Evolutionary conservation across 2,888 invertebrate genomes (phyloP), one percentile per base, ranked within the genome.

Genomic region (Orchestes rusci): DNA sequence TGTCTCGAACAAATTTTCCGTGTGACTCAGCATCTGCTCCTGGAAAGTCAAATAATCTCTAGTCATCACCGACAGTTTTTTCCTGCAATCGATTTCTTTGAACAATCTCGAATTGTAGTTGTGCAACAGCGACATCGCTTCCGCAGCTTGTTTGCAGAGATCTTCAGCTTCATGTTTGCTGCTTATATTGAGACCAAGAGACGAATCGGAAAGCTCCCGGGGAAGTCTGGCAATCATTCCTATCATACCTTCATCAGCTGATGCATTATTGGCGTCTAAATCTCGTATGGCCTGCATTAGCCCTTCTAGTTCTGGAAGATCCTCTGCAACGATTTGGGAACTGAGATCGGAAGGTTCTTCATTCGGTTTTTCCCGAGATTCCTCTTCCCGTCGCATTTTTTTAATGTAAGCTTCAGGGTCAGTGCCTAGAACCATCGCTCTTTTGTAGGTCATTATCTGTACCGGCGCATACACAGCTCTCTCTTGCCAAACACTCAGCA

Each of bases 191-290:
- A 83, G 77, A 45, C 96, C 76, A 60, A 87, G 77, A 55, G 83
- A 80, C 3, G 91, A 80, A 76, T 96, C 94, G 0, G 94, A 94
- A 2, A 96, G 92, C 73, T 94, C 93, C 36, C 88, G 86, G 0
- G 96, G 96, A 39, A 96, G 73, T 44, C 88, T 90, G 0, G 95
- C 93, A 56, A 96, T 96, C 63, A 86, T 81, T 66, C 95, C 92
- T 53, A 96, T 73, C 1, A 94, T 89, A 1, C 80, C 80, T 51
- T 93, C 95, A 73, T 96, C 96, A 58, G 92, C 89, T 0, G 95
- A 95, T 2, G 96, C 94, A 47, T 93, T 90, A 60, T 90, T 91
- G 60, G 88, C 88, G 68, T 96, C 96, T 59, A 96, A 72, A 57
- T 90, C 90, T 68, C 85, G 73, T 43, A 85, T 72, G 2, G 80